phyloP scores from a whole-genome alignment of 2,797 vertebrate species.

The Crenuchus spilurus region DNA sequence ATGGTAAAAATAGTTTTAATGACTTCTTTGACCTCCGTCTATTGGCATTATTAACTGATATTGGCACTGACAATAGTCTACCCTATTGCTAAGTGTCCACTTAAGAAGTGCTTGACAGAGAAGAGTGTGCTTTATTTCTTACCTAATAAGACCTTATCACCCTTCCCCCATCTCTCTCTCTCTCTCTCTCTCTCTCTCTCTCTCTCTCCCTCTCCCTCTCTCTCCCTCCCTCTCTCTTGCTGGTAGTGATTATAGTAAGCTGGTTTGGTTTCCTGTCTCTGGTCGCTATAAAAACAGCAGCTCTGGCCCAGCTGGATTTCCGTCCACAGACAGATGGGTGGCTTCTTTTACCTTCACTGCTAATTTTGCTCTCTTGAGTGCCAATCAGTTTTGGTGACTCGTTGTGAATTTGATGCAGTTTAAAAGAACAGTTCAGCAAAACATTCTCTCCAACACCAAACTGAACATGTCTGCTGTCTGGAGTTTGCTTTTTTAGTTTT shows the following conservation, averaged over 20 bases:
- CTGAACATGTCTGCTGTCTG: neutral
- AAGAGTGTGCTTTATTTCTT: conserved; percentile 1
- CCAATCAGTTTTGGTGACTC: neutral
- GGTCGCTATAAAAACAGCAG: conserved; percentile 56
- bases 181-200: neutral
- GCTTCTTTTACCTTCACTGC: conserved; percentile 14
- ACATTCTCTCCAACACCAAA: too few relatives aligned
- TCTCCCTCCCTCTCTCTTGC: conserved; percentile 27
- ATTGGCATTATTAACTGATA: neutral
- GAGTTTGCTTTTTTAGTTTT: neutral
- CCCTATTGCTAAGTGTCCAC: neutral
- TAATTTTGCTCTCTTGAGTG: neutral
- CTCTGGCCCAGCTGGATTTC: conserved; percentile 31
- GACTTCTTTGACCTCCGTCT: neutral
- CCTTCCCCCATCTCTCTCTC: neutral
- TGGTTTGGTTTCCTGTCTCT: conserved; percentile 63
- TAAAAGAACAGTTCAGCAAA: too few relatives aligned
- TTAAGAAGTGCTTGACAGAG: neutral
- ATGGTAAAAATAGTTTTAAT: conserved; percentile 22
- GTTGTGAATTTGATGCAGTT: neutral
- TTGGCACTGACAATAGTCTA: neutral
- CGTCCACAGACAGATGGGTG: conserved; percentile 36
- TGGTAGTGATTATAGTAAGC: conserved; percentile 64
- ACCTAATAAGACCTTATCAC: neutral
- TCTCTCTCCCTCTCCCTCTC: neutral